These are phyloP conservation scores for Balearica regulorum DNA, from an alignment of 2,797 vertebrate species.

Conservation along the genomic window DNA sequence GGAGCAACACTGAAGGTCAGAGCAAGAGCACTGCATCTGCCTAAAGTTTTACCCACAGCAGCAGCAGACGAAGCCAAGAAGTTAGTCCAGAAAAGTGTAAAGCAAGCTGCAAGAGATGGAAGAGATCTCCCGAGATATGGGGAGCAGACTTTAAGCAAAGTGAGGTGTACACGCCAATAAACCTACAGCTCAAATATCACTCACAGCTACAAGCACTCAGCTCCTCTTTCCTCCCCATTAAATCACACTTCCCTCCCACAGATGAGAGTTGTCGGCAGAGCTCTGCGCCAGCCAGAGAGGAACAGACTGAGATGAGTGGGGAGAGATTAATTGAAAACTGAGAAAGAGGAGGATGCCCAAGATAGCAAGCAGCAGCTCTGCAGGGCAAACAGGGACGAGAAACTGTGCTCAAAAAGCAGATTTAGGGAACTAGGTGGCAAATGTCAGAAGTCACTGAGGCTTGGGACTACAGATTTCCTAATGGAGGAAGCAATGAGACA, in stretches of 20 bases:
- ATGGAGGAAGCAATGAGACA: not conserved
- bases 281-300: not conserved
- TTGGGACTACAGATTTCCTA: not conserved
- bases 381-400: slow-evolving; percentile 24
- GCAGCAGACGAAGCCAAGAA: not conserved
- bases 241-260: slow-evolving; percentile 24
- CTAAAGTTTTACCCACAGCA: not conserved
- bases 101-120: not conserved
- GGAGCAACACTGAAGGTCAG: slow-evolving; percentile 30
- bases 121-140: not conserved
- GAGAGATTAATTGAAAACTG: slow-evolving; percentile 36
- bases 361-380: slow-evolving; percentile 20
- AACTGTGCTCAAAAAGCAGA: not conserved
- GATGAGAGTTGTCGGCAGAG: not conserved
- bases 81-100: not conserved
- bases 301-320: slow-evolving; percentile 34
- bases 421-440: not conserved
- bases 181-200: not conserved
- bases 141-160: not conserved
- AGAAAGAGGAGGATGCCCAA: slow-evolving; percentile 13
- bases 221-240: not conserved
- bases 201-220: not conserved
- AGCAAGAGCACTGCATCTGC: not conserved
- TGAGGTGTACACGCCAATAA: not conserved
- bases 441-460: not conserved